A percentile compares a stretch with the other conserved stretches of the same genome.
These are phyloP conservation scores for Gallinago solitaria DNA, from an alignment of 2,797 vertebrate species.

Conservation along the genomic window DNA sequence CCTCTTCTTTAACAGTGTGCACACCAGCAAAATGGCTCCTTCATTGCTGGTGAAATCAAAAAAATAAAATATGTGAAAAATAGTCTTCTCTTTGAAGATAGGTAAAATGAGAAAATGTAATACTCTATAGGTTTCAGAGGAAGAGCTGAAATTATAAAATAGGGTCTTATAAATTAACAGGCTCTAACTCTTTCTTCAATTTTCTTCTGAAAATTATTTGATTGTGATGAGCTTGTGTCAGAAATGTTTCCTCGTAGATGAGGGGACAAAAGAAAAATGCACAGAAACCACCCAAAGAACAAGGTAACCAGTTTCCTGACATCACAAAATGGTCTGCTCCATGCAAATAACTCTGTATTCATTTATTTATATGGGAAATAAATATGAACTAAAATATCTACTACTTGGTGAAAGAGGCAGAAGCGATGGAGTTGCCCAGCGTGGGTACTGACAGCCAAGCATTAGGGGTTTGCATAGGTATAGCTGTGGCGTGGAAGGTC, in stretches of 20 bases:
- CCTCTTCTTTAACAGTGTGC: not conserved
- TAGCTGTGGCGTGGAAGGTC: not conserved
- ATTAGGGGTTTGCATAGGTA: not conserved
- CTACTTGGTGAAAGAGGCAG: not conserved
- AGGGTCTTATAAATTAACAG: not conserved
- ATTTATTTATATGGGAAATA: not conserved
- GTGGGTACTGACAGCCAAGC: not conserved
- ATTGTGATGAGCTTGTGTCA: not conserved
- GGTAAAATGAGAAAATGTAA: not conserved
- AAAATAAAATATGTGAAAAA: not conserved
- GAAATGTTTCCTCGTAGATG: not conserved
- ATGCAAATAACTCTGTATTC: not conserved
- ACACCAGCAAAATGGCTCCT: not conserved
- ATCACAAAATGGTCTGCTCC: not conserved
- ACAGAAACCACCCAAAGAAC: not conserved
- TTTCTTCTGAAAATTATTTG: not conserved
- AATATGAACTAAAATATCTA: not conserved
- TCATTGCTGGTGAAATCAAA: not conserved
- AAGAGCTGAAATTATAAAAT: not conserved
- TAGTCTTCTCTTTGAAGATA: not conserved
- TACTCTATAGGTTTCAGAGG: not conserved
- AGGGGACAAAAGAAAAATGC: not conserved
- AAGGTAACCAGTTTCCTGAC: rapidly evolving
- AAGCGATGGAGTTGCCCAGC: not conserved
- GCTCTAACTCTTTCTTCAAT: not conserved